Percentiles rank a stretch among this genome's conserved stretches.
Conservation (phyloP, 2,797 vertebrate genomes). For the Sarcoramphus papa region DNA sequence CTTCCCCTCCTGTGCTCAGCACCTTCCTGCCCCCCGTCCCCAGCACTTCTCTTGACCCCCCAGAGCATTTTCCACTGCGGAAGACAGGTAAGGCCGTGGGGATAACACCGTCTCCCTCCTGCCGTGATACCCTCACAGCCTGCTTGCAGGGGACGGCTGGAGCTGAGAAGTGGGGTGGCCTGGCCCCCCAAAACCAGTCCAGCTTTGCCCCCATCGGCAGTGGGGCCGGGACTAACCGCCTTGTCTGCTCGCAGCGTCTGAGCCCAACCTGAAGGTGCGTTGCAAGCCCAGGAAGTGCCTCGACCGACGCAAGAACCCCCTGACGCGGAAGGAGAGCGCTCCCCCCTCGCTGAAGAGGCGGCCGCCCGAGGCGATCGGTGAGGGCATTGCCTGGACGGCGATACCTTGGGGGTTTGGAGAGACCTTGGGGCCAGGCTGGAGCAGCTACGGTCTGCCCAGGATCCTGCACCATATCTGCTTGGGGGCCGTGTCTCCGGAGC, state of each 20-base stretch:
- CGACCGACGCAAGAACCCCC: slow-evolving; percentile 82
- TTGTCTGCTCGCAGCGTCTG: slow-evolving; percentile 75
- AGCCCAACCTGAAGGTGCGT: slow-evolving; percentile 88
- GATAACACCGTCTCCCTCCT: accelerated
- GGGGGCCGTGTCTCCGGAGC: accelerated
- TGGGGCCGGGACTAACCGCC: not conserved
- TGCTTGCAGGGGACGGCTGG: not conserved
- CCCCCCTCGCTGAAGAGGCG: slow-evolving; percentile 82
- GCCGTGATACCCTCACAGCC: accelerated
- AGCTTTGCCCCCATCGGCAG: not conserved
- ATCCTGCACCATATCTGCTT: accelerated
- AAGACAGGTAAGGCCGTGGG: slow-evolving; percentile 81
- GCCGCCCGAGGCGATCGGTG: slow-evolving; percentile 82
- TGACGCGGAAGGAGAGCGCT: slow-evolving; percentile 86
- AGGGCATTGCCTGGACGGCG: not conserved
- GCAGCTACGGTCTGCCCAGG: not conserved
- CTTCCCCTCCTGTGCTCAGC: slow-evolving; percentile 74
- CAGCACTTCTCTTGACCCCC: slow-evolving; percentile 76
- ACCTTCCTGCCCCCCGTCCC: slow-evolving; percentile 75
- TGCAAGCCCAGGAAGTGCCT: slow-evolving; percentile 87
- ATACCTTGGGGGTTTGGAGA: accelerated
- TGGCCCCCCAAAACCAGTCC: not conserved
- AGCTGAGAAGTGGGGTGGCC: not conserved
- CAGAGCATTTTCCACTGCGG: slow-evolving; percentile 85
- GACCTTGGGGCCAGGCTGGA: not conserved